Evolutionary conservation across 1,140 invertebrate genomes (phyloP).

Genomic region (Zaprionus capensis): DNA sequence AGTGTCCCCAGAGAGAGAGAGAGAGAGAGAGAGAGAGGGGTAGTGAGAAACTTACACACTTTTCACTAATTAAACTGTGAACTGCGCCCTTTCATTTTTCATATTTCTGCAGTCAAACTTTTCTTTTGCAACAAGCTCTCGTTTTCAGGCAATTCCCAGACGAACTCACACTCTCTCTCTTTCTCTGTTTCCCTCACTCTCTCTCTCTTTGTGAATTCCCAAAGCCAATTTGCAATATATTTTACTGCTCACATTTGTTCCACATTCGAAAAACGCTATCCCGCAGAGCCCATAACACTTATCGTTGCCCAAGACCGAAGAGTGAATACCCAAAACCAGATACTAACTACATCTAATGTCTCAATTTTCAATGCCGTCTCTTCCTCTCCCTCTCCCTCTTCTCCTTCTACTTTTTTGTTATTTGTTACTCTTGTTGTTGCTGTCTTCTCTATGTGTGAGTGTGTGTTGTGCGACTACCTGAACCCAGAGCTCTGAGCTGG

Average conservation of each 20-base stretch:
- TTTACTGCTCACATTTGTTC: conserved; percentile 23
- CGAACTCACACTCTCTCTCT: neutral
- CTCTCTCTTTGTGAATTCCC: conserved; percentile 3
- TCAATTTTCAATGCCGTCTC: conserved; percentile 48
- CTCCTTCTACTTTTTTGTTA: too few relatives aligned
- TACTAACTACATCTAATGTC: conserved; percentile 55
- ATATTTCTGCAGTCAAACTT: neutral
- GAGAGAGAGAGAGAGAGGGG: neutral
- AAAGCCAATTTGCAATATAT: conserved; percentile 35
- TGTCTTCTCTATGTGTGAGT: too few relatives aligned
- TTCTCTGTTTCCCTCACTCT: neutral
- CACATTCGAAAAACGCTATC: conserved; percentile 39
- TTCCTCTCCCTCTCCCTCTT: too few relatives aligned
- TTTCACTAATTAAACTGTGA: neutral
- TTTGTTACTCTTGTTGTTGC: too few relatives aligned
- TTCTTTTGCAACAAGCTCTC: neutral
- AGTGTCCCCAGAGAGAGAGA: neutral
- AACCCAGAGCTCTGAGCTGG: neutral
- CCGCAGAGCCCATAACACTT: conserved; percentile 52
- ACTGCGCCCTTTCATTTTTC: neutral
- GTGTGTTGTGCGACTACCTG: conserved; percentile 41
- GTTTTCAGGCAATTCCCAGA: neutral
- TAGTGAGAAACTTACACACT: neutral
- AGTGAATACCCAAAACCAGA: conserved; percentile 7
- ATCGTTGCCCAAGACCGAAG: conserved; percentile 18